Evolutionary conservation across 2,113 vertebrate genomes (phyloP), one percentile per base, ranked within the genome.

Genomic region (Archocentrus centrarchus): DNA sequence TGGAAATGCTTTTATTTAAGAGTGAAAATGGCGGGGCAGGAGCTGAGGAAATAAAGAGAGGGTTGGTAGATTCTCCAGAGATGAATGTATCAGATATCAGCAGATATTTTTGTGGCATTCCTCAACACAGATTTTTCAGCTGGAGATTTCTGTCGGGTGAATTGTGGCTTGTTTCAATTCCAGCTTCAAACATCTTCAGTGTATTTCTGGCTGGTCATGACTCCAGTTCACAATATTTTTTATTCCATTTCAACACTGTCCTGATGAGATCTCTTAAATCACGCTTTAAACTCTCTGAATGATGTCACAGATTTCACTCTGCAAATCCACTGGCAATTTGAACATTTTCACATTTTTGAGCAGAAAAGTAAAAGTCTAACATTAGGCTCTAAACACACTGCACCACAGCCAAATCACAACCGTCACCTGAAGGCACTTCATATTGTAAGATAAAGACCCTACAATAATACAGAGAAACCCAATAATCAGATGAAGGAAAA

Each of bases 231-330:
- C 63, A 47, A 2, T 1, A 1, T 18, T 3, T 68, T 68, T 68
- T 0, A 11, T 27, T 68, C 50, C 41, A 47, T 0, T 1, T 6
- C 64, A 50, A 24, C 44, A 53, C 2, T 27, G 66, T 0, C 2
- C 30, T 13, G 13, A 27, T 47, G 66, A 53, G 6, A 20, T 2
- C 20, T 70, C 6, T 50, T 7, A 20, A 53, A 20, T 70, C 15
- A 53, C 3, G 10, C 15, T 70, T 32, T 70, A 53, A 32, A 53
- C 32, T 20, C 44, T 13, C 66, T 32, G 44, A 53, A 0, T 13
- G 17, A 0, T 50, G 47, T 41, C 3, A 1, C 39, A 41, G 39
- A 41, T 41, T 41, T 41, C 10, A 41, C 9, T 11, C 39, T 41
- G 39, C 39, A 41, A 7, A 30, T 35, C 6, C 7, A 7, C 2